phyloP scores from a whole-genome alignment of 1,140 invertebrate genomes.

The Zaprionus tsacasi region DNA sequence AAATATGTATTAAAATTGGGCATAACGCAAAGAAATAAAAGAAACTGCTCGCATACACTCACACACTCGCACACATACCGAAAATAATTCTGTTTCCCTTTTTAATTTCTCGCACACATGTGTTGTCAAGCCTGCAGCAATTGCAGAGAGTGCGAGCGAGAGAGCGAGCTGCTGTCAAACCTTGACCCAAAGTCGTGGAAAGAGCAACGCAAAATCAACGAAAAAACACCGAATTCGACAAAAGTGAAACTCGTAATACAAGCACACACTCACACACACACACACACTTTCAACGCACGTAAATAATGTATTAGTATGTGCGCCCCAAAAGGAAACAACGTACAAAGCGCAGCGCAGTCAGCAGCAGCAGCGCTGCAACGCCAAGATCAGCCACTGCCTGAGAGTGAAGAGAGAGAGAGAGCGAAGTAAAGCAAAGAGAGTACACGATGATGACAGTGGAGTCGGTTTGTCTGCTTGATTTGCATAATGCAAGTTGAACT shows the following conservation, averaged over 20 bases:
- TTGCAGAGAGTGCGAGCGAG: not conserved
- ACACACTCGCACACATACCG: not conserved
- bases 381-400: conserved; percentile 24
- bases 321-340: conserved; percentile 53
- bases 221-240: conserved; percentile 35
- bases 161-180: conserved; percentile 27
- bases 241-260: conserved; percentile 57
- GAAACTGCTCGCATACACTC: not conserved
- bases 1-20: conserved; percentile 49
- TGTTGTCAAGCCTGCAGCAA: conserved; percentile 29
- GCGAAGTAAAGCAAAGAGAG: conserved; percentile 12
- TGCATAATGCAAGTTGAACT: conserved; percentile 54
- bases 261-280: conserved; percentile 33
- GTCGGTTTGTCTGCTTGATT: conserved; percentile 44
- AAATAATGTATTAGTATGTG: conserved; percentile 46
- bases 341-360: conserved; percentile 17
- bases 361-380: conserved; percentile 18
- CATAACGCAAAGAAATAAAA: conserved; percentile 44
- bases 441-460: conserved; percentile 5
- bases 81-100: not conserved
- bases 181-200: conserved; percentile 58
- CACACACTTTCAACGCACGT: no score
- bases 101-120: conserved; percentile 7
- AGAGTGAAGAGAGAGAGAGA: not conserved
- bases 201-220: conserved; percentile 26